Evolutionary conservation across 30 jellyfish, hydroid and myxozoan species (phyloP), one percentile per base, ranked within the genome.

Genomic region (Aurelia aurita): DNA sequence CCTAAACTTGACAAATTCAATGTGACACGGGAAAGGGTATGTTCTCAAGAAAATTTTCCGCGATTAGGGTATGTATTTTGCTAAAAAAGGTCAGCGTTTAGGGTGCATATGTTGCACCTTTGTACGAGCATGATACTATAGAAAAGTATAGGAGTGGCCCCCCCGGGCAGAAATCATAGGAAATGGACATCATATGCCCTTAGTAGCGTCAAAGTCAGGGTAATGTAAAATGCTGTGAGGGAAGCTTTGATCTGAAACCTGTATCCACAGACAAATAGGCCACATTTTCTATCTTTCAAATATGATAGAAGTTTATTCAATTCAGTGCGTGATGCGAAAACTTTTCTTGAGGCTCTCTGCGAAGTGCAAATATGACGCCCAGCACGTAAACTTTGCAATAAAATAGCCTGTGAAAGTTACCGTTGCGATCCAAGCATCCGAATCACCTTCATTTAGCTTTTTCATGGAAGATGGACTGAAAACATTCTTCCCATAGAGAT

Each of bases 201-300:
- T 11, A 70, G 27, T 23, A 70, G 47, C 22, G 51, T 34, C 82
- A 70, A 35, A 20, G 51, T 35, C 21, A 70, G 16, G 28, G 66
- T 63, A 8, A 70, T 13, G 58, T 70, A 70, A 43, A 70, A 70
- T 19, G 82, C 46, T 63, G 66, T 34, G 5, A 34, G 22, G 0
- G 82, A 70, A 43, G 51, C 35, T 32, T 43, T 70, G 29, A 70
- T 14, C 31, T 70, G 82, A 70, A 70, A 43, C 29, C 66, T 63
- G 54, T 34, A 70, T 16, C 82, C 82, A 61, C 82, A 70, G 31
- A 70, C 51, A 35, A 70, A 19, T 7, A 70, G 22, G 44, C 82
- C 82, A 23, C 66, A 23, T 43, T 70, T 70, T 46, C 82, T 35
- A 27, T 70, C 82, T 46, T 70, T 70, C 31, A 70, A 23, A 70